A percentile compares a stretch with the other conserved stretches of the same genome.
Evolutionary conservation across 2,888 invertebrate species (phyloP).

Genomic region (Oxystoma pomonae): DNA sequence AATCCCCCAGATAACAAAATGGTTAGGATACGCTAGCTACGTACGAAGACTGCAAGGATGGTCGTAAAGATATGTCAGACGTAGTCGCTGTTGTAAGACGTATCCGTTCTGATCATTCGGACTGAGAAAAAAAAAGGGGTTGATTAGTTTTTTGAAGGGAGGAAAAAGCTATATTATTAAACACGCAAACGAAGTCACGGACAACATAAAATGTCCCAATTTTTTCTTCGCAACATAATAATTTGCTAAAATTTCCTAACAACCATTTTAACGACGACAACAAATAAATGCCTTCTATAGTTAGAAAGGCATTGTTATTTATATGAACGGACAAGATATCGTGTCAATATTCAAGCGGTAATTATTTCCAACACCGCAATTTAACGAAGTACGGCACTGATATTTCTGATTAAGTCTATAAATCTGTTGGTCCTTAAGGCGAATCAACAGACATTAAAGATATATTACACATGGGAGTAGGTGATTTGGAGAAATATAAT

Average conservation of each 20-base stretch:
- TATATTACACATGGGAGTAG: conserved; percentile 12
- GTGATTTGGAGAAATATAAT: conserved; percentile 9
- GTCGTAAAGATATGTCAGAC: no score
- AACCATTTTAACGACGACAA: background rate
- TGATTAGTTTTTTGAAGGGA: no score
- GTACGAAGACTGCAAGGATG: no score
- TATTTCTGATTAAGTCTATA: background rate
- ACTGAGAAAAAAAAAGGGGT: no score
- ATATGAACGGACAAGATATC: background rate
- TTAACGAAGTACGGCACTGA: background rate
- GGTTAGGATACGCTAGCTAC: no score
- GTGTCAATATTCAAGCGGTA: background rate
- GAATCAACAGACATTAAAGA: background rate
- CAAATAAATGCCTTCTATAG: background rate
- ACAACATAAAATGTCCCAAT: no score
- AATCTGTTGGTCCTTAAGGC: background rate
- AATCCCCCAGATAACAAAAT: no score
- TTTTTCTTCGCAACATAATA: no score
- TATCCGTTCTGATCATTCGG: no score
- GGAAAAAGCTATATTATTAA: no score
- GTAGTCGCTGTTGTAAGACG: no score
- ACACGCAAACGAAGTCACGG: no score
- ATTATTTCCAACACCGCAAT: background rate
- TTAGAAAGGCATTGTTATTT: background rate
- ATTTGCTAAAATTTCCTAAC: background rate